phyloP scores from a whole-genome alignment of 30 jellyfish, hydroid and myxozoan genomes.

The Calvadosia cruxmelitensis region DNA sequence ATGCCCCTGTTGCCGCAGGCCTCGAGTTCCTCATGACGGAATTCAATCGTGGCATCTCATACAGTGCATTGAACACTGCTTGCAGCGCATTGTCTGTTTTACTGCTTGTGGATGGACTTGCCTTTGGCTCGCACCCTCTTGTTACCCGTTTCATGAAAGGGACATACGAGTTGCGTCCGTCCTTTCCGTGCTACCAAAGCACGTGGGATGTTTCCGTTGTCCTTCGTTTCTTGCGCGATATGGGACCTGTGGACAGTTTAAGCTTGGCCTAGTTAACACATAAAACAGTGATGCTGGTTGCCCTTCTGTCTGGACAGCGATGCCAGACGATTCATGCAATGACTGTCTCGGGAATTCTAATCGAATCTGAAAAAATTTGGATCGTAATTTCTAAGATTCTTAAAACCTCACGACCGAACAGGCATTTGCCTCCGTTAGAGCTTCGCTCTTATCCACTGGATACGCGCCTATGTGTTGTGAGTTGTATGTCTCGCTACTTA shows the following conservation, averaged over 20 bases:
- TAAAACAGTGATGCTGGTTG: background rate
- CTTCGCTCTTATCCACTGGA: background rate
- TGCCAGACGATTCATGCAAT: slow-evolving; percentile 25
- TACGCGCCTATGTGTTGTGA: slow-evolving; percentile 17
- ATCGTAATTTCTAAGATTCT: background rate
- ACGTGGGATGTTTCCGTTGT: slow-evolving; percentile 24
- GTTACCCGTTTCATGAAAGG: slow-evolving; percentile 40
- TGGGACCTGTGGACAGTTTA: too few species aligned
- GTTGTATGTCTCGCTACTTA: background rate
- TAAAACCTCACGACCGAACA: slow-evolving; percentile 11
- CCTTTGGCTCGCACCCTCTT: slow-evolving; percentile 29
- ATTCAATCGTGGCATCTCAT: slow-evolving; percentile 1
- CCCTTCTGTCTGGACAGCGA: slow-evolving; percentile 13
- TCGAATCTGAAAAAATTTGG: background rate
- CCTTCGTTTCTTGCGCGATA: too few species aligned
- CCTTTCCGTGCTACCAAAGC: slow-evolving; percentile 14
- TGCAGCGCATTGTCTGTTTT: slow-evolving; percentile 27
- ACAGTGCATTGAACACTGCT: slow-evolving; percentile 38
- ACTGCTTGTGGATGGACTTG: slow-evolving; percentile 1
- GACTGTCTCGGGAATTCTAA: background rate
- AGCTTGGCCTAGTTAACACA: background rate
- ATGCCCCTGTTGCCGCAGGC: slow-evolving; percentile 16
- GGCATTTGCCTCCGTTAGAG: slow-evolving; percentile 22
- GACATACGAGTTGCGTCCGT: slow-evolving; percentile 19
- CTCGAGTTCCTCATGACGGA: slow-evolving; percentile 2